Percentiles rank a stretch among this genome's conserved stretches.
Evolutionary conservation across 2,797 vertebrate species (phyloP).

Genomic region (Sebastes vulpes): DNA sequence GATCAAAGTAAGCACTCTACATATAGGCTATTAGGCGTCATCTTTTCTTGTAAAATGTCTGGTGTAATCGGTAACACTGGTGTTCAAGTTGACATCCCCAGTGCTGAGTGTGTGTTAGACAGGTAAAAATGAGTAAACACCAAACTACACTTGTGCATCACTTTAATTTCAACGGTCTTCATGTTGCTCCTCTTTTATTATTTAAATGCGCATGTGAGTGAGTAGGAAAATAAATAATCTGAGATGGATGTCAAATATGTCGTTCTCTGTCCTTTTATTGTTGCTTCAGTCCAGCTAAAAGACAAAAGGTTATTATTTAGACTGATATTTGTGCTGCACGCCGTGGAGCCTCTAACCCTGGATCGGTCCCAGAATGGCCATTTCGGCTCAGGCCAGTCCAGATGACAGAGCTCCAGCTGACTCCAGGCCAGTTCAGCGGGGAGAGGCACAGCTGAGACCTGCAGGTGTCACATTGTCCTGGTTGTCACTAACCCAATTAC

Average conservation of each 20-base stretch:
- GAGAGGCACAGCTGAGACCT: slow-evolving; percentile 78
- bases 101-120: neutral
- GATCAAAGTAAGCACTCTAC: too few relatives aligned
- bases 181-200: neutral
- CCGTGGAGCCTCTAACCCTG: slow-evolving; percentile 52
- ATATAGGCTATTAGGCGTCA: too few relatives aligned
- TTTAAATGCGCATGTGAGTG: neutral
- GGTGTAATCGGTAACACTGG: too few relatives aligned
- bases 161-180: neutral
- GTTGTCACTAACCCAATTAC: slow-evolving; percentile 85
- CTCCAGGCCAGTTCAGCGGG: slow-evolving; percentile 71
- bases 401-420: slow-evolving; percentile 78
- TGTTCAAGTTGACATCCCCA: too few relatives aligned
- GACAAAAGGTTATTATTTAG: slow-evolving; percentile 53
- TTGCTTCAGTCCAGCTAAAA: slow-evolving; percentile 30
- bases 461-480: slow-evolving; percentile 83
- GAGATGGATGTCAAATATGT: slow-evolving; percentile 14
- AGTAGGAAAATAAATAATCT: neutral
- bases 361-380: slow-evolving; percentile 57
- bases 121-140: neutral
- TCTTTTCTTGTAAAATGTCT: too few relatives aligned
- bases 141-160: neutral
- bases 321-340: slow-evolving; percentile 53
- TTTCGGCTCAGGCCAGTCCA: slow-evolving; percentile 63
- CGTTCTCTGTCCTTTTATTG: slow-evolving; percentile 4